These are phyloP conservation scores for Phalloptychus januarius DNA, from an alignment of 2,797 vertebrate genomes.

Conservation along the genomic window DNA sequence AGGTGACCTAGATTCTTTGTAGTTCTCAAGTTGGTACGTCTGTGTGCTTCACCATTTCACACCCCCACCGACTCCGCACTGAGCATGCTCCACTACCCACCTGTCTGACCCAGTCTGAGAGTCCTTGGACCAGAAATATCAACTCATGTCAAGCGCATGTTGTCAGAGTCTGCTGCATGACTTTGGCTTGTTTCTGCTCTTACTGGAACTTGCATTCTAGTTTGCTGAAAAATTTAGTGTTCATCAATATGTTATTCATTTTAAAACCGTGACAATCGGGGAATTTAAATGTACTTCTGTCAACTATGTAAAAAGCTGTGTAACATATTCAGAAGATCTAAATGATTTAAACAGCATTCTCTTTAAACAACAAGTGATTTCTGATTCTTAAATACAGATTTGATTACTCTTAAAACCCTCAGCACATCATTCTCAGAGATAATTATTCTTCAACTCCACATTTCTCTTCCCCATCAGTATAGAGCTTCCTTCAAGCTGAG, in stretches of 20 bases:
- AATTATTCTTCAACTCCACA: conserved; percentile 12
- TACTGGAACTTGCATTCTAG: conserved; percentile 20
- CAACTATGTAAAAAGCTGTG: not conserved
- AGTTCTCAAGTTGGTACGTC: conserved; percentile 52
- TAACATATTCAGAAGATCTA: conserved; percentile 12
- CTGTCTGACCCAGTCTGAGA: conserved; percentile 73
- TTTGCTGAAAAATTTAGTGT: conserved; percentile 23
- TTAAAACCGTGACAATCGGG: not conserved
- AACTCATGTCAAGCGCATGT: conserved; percentile 46
- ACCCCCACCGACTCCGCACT: conserved; percentile 40
- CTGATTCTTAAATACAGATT: conserved; percentile 6
- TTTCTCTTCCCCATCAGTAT: conserved; percentile 37
- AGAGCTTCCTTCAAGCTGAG: conserved; percentile 29
- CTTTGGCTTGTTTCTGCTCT: conserved; percentile 4
- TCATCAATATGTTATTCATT: not conserved
- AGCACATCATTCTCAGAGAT: conserved; percentile 11
- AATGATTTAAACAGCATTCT: conserved; percentile 4
- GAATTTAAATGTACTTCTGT: not conserved
- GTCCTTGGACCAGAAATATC: conserved; percentile 68
- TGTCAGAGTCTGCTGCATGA: conserved; percentile 15
- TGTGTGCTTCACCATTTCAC: conserved; percentile 40
- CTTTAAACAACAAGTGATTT: conserved; percentile 1
- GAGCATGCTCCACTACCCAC: conserved; percentile 69
- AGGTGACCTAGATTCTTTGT: conserved; percentile 77
- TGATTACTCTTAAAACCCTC: conserved; percentile 1